Evolutionary conservation across 2,888 invertebrate genomes (phyloP).

Genomic region (Trachelus iudaicus): DNA sequence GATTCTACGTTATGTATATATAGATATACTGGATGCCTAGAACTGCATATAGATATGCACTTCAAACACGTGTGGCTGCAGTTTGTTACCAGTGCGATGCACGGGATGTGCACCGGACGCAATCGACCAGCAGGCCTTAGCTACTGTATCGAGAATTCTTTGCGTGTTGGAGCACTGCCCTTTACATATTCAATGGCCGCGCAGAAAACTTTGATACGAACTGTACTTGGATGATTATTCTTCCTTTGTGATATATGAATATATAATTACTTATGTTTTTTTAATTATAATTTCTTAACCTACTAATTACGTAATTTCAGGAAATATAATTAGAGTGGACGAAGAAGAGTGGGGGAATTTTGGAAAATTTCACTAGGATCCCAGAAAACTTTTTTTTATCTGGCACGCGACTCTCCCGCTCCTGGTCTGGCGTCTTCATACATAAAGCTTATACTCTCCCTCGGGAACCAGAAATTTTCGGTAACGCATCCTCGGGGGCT

Average conservation of each 20-base stretch:
- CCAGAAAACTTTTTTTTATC: not conserved
- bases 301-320: not conserved
- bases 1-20: not conserved
- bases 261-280: not conserved
- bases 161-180: slow-evolving; percentile 32
- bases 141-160: slow-evolving; percentile 29
- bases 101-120: not conserved
- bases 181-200: slow-evolving; percentile 38
- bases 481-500: not conserved
- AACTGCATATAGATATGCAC: not conserved
- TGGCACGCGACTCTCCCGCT: not conserved
- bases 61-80: not conserved
- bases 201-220: slow-evolving; percentile 3
- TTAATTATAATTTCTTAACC: not conserved
- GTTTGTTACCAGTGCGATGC: not conserved
- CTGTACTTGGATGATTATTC: not conserved
- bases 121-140: not conserved
- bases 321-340: not conserved
- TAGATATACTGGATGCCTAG: not conserved
- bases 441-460: not conserved
- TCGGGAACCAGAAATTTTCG: not conserved
- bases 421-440: not conserved
- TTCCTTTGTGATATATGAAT: not conserved
- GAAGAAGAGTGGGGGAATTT: not conserved
- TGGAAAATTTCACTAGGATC: not conserved